Conservation (phyloP, 2,113 vertebrate genomes). For the western clawed frog (Xenopus tropicalis) region DNA sequence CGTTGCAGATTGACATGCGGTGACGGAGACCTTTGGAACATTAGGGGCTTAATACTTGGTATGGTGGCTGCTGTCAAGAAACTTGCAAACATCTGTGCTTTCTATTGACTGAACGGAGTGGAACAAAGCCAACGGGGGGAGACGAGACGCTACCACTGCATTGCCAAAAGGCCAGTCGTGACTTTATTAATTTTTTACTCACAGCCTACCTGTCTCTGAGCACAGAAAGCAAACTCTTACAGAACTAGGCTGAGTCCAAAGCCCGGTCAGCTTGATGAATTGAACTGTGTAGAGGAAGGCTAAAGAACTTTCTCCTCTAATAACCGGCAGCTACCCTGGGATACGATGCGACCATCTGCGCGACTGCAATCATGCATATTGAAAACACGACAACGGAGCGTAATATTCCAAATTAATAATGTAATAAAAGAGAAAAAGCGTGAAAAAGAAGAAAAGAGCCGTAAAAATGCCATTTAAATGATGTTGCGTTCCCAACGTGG, state of each 20-base stretch:
- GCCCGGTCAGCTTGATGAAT: conserved; percentile 7
- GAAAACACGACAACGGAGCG: conserved; percentile 17
- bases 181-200: conserved; percentile 9
- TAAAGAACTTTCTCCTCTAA: conserved; percentile 5
- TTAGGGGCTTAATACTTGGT: not conserved
- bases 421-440: conserved; percentile 4
- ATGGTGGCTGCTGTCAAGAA: not conserved
- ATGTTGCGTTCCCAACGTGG: not conserved
- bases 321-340: conserved; percentile 25
- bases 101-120: conserved; percentile 3
- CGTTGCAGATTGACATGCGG: conserved; percentile 26
- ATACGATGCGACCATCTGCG: conserved; percentile 17
- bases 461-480: conserved; percentile 11
- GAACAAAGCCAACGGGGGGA: conserved; percentile 14
- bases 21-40: conserved; percentile 3
- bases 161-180: not conserved
- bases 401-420: conserved; percentile 24
- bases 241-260: not conserved
- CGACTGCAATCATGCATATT: conserved; percentile 15
- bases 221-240: not conserved
- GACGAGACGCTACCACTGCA: not conserved
- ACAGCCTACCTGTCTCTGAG: not conserved
- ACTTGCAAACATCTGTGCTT: conserved; percentile 27
- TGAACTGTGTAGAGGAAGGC: not conserved
- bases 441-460: not conserved